Evolutionary conservation across 2,888 invertebrate species (phyloP).

Genomic region (Phlogophora meticulosa): DNA sequence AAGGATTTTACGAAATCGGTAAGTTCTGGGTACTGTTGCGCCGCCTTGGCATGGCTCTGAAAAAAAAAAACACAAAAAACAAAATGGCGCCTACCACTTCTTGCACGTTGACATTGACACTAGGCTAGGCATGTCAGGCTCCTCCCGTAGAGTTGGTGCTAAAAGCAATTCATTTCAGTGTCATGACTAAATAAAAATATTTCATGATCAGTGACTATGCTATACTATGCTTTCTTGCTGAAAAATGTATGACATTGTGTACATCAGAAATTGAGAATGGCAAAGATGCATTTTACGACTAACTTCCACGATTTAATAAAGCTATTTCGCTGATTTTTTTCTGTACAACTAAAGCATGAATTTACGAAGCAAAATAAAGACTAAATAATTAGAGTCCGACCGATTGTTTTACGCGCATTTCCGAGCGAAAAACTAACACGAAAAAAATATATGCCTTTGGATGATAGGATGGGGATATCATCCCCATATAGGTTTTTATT

Average conservation of each 20-base stretch:
- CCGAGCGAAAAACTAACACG: too few species aligned
- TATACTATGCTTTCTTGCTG: slow-evolving; percentile 24
- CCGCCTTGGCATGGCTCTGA: slow-evolving; percentile 70
- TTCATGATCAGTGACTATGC: neutral
- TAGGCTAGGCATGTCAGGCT: slow-evolving; percentile 54
- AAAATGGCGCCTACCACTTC: slow-evolving; percentile 60
- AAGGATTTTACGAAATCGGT: slow-evolving; percentile 90
- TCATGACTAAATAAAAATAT: slow-evolving; percentile 15
- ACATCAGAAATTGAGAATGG: slow-evolving; percentile 5
- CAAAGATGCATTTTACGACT: neutral
- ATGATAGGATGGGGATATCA: too few species aligned
- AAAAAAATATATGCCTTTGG: too few species aligned
- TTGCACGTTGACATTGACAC: slow-evolving; percentile 57
- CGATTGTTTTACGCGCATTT: too few species aligned
- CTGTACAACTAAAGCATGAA: slow-evolving; percentile 10
- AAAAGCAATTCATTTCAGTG: slow-evolving; percentile 42
- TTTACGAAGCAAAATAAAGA: neutral
- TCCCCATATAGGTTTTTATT: too few species aligned
- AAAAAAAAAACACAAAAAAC: slow-evolving; percentile 49
- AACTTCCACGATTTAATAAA: neutral
- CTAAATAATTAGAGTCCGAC: too few species aligned
- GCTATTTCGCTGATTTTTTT: slow-evolving; percentile 22
- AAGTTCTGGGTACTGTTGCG: slow-evolving; percentile 70
- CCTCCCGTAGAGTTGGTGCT: slow-evolving; percentile 52
- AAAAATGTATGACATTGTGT: neutral